These are phyloP conservation scores for Mesembrinibis cayennensis DNA, from an alignment of 2,113 vertebrate species.

Conservation along the genomic window DNA sequence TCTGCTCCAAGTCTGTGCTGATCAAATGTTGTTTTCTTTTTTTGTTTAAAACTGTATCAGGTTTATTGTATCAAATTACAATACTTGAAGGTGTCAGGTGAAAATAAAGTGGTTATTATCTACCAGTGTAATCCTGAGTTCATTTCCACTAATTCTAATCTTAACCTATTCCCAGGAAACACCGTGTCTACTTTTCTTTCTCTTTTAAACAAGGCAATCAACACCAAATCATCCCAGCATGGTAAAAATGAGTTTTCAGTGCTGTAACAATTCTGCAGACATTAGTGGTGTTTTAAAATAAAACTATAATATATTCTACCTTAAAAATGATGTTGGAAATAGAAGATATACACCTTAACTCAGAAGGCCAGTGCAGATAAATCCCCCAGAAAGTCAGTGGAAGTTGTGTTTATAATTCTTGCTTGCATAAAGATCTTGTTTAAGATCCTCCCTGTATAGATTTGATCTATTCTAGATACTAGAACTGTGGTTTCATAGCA, in stretches of 20 bases:
- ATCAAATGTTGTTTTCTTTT: background rate
- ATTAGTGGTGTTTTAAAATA: background rate
- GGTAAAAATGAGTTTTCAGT: background rate
- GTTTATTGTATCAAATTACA: background rate
- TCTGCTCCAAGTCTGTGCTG: background rate
- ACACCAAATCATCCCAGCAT: background rate
- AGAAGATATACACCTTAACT: background rate
- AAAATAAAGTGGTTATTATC: background rate
- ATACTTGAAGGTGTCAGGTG: background rate
- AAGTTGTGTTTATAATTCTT: background rate
- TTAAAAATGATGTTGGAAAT: background rate
- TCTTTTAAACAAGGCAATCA: background rate
- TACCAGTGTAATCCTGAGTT: background rate
- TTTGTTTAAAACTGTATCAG: background rate
- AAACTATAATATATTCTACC: background rate
- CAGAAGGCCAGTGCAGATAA: background rate
- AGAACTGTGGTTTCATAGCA: background rate
- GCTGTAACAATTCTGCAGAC: background rate
- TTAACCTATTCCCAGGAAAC: background rate
- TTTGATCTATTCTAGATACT: background rate
- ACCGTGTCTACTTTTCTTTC: background rate
- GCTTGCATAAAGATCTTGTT: background rate
- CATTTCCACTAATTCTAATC: background rate
- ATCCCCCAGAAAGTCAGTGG: background rate
- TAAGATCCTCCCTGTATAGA: background rate